Evolutionary conservation across 1,140 invertebrate species (phyloP).

Genomic region (Thalassaphorura encarpata): DNA sequence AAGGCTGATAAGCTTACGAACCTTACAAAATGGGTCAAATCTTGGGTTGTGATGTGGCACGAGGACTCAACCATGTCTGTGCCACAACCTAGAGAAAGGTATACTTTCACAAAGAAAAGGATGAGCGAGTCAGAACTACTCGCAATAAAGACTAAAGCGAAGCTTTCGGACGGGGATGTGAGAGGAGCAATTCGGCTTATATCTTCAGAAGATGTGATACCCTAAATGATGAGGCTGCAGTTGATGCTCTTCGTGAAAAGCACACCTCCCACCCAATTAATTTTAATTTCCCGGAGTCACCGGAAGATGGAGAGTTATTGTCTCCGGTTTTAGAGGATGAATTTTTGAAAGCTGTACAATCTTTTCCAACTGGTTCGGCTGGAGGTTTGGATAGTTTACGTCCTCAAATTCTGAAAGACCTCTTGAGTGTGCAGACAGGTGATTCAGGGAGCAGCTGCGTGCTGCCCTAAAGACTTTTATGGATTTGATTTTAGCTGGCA

Average conservation of each 20-base stretch:
- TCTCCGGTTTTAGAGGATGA: too few species aligned
- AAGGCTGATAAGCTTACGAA: neutral
- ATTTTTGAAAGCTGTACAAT: neutral
- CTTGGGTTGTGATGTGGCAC: too few species aligned
- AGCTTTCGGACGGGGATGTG: too few species aligned
- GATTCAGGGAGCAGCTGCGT: neutral
- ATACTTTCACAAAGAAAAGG: too few species aligned
- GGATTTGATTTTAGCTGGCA: neutral
- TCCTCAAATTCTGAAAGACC: slow-evolving; percentile 13
- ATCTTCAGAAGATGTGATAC: too few species aligned
- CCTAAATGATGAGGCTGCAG: too few species aligned
- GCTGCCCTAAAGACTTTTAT: neutral
- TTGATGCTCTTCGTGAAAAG: neutral
- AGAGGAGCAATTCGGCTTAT: too few species aligned
- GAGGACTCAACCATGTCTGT: neutral
- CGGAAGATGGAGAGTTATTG: too few species aligned
- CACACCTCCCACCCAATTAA: neutral
- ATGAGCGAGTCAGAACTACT: too few species aligned
- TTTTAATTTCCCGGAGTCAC: neutral
- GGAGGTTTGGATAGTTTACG: slow-evolving; percentile 4
- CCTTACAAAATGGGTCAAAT: slow-evolving; percentile 1
- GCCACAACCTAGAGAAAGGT: too few species aligned
- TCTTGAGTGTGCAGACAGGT: neutral
- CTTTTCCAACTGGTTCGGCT: slow-evolving; percentile 1
- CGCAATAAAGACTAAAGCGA: too few species aligned